A percentile compares a stretch with the other conserved stretches of the same genome.
These are phyloP conservation scores for Notodonta dromedarius DNA, from an alignment of 2,888 invertebrate species.

Conservation along the genomic window DNA sequence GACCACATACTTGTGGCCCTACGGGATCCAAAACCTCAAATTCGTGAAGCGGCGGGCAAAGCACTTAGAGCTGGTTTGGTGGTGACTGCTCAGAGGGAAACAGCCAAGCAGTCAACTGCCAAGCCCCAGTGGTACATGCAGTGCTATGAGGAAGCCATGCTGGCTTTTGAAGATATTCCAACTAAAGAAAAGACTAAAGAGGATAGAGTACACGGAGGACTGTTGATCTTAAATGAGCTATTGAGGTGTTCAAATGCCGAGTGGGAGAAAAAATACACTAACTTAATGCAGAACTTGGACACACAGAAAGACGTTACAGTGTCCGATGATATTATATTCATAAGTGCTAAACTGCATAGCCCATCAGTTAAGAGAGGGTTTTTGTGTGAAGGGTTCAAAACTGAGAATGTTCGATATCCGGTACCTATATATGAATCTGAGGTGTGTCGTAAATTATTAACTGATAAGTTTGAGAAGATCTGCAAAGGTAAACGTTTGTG, in stretches of 20 bases:
- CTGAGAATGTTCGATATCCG: slow-evolving; percentile 80
- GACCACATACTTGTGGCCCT: slow-evolving; percentile 96
- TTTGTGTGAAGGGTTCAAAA: slow-evolving; percentile 76
- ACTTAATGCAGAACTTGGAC: slow-evolving; percentile 86
- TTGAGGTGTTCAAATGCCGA: slow-evolving; percentile 94
- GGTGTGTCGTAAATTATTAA: slow-evolving; percentile 92
- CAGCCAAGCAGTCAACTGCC: slow-evolving; percentile 94
- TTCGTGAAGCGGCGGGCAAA: slow-evolving; percentile 96
- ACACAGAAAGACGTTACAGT: slow-evolving; percentile 75
- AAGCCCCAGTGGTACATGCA: slow-evolving; percentile 96
- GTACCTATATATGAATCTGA: slow-evolving; percentile 92
- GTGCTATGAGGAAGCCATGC: slow-evolving; percentile 95
- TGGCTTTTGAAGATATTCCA: slow-evolving; percentile 88
- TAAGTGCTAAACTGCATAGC: slow-evolving; percentile 85
- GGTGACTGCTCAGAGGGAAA: slow-evolving; percentile 97
- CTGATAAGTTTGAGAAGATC: slow-evolving; percentile 92
- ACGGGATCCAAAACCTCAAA: slow-evolving; percentile 94
- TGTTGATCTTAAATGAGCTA: slow-evolving; percentile 96
- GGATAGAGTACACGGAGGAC: slow-evolving; percentile 96
- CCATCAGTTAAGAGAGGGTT: slow-evolving; percentile 83
- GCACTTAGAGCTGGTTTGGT: slow-evolving; percentile 97
- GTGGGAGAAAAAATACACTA: slow-evolving; percentile 92
- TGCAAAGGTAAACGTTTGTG: slow-evolving; percentile 80
- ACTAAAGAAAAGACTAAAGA: slow-evolving; percentile 91
- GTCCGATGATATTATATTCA: slow-evolving; percentile 83